Base-by-base conservation (phyloP, 1,140 invertebrate genomes). In the Venturia canescens region DNA sequence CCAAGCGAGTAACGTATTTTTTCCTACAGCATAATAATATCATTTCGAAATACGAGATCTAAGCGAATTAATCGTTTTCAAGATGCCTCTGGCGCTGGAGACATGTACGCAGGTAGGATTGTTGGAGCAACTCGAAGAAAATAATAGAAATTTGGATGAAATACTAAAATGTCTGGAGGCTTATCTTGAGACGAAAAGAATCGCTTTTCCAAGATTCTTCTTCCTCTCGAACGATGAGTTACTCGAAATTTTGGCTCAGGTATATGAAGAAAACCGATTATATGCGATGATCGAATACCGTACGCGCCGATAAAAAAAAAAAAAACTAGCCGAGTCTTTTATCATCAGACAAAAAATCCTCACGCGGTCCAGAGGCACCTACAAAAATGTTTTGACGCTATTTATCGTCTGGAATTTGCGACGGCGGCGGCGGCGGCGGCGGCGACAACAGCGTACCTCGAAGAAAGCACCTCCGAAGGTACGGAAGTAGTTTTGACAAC, bases 151-250 rank as follows among this genome's bases (percentile, higher is more conserved):
- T 83, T 89, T 98, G 9, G 97, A 96, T 85, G 94, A 95, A 86
- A 96, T 97, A 67, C 94, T 97, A 91, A 97, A 97, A 86, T 96
- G 95, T 76, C 90, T 96, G 9, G 96, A 96, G 87, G 95, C 95
- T 0, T 97, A 97, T 87, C 88, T 97, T 69, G 96, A 98, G 90
- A 97, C 97, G 21, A 98, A 98, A 89, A 93, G 98, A 67, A 94
- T 98, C 2, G 96, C 96, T 9, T 99, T 98, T 90, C 97, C 98
- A 27, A 92, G 97, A 83, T 97, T 99, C 91, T 99, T 98, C 92
- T 99, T 99, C 90, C 91, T 99, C 27, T 98, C 97, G 0, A 98
- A 99, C 90, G 97, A 98, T 84, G 98, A 98, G 88, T 91, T 99
- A 21, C 92, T 99, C 38, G 97, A 98, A 92, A 98, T 98, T 86